Evolutionary conservation across 2,797 vertebrate genomes (phyloP).

Genomic region (Natrix natrix): DNA sequence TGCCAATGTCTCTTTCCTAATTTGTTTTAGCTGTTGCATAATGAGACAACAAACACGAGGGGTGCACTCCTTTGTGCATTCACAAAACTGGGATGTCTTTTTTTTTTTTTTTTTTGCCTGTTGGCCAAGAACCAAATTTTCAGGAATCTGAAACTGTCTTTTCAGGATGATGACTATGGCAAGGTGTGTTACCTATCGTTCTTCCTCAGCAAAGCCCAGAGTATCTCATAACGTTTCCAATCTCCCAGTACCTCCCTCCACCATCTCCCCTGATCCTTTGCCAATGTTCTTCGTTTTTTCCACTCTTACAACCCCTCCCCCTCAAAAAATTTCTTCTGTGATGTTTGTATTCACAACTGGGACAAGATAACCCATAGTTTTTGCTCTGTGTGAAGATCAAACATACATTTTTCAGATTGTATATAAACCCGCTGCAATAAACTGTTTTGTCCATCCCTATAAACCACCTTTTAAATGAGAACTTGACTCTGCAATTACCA

Average conservation of each 20-base stretch:
- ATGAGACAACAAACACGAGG: too few species aligned
- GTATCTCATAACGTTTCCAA: too few species aligned
- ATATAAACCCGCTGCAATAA: not conserved
- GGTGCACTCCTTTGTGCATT: not conserved
- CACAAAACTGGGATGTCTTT: not conserved
- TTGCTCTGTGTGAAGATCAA: not conserved
- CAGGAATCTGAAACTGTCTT: not conserved
- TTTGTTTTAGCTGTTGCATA: too few species aligned
- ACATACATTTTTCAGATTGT: not conserved
- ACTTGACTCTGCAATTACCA: not conserved
- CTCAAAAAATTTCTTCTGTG: not conserved
- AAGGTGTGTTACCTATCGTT: not conserved
- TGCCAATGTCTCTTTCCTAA: too few species aligned
- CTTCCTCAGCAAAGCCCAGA: too few species aligned
- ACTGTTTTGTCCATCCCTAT: not conserved
- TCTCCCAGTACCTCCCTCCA: too few species aligned
- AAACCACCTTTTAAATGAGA: not conserved
- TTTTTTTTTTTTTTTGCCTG: not conserved
- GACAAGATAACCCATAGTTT: not conserved
- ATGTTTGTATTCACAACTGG: not conserved
- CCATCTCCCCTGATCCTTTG: not conserved
- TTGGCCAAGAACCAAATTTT: not conserved
- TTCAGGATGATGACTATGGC: not conserved
- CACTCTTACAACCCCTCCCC: not conserved
- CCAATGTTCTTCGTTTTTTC: not conserved